Evolutionary conservation across 1,140 invertebrate genomes (phyloP), one percentile per base, ranked within the genome.

Genomic region (Drosophila gunungcola): DNA sequence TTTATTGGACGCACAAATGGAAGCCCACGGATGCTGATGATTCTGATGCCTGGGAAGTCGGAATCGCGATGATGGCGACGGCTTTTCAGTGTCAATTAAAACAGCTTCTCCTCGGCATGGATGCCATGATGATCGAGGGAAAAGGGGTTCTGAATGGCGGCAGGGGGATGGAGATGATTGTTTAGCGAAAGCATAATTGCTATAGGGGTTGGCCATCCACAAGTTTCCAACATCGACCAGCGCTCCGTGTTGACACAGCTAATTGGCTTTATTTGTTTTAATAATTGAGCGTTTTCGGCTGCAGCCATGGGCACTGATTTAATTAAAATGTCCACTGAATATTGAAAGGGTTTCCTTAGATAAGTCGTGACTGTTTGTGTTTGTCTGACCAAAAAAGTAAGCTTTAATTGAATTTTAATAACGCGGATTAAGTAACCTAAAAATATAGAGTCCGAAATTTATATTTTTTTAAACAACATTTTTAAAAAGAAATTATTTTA

Each of bases 221-320:
- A 7, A 34, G 16, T 38, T 58, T 48, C 57, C 36, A 36, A 41
- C 56, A 41, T n/a, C 43, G 27, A 21, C 27, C 55, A 51, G 32
- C 25, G 64, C 43, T 77, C 46, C 45, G 57, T 91, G 89, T 91
- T 91, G 89, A 91, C 89, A 90, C 81, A 91, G 85, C 90, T 91
- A 91, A 91, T 91, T 91, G 90, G 76, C 73, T 91, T 91, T 91
- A 91, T 91, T 91, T 91, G 90, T 91, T 91, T 91, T 91, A 91
- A 80, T 84, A 91, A 91, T 90, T 91, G 90, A 86, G 85, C 84
- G 74, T 91, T 89, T 86, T 90, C 78, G 88, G 80, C 56, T 69
- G 43, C 63, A 55, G 48, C 54, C 68, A 57, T 48, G 73, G 65
- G 78, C 80, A 85, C 63, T 80, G 89, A 91, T 91, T 91, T 89